Evolutionary conservation across 2,888 invertebrate genomes (phyloP).

Genomic region (Tethea ocularis): DNA sequence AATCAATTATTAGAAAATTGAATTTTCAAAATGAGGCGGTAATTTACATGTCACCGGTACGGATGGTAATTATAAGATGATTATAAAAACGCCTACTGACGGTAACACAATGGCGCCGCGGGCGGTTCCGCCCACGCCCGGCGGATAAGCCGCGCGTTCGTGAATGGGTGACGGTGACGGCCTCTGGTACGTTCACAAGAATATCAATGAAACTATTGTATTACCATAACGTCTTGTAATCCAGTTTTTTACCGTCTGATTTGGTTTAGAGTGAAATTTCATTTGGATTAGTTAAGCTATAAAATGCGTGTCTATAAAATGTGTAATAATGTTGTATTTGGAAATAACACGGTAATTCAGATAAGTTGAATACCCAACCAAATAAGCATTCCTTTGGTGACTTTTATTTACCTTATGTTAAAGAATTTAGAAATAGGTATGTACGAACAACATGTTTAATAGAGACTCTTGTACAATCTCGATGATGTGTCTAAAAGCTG

Average conservation of each 20-base stretch:
- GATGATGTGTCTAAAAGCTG: too few species aligned
- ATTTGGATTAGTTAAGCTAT: background rate
- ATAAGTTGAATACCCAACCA: too few species aligned
- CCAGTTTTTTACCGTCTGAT: slow-evolving; percentile 30
- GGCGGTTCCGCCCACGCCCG: slow-evolving; percentile 43
- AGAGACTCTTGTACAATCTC: too few species aligned
- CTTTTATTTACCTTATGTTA: too few species aligned
- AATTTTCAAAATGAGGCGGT: slow-evolving; percentile 31
- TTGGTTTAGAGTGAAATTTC: slow-evolving; percentile 14
- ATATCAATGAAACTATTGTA: slow-evolving; percentile 15
- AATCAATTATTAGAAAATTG: slow-evolving; percentile 30
- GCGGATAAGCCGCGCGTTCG: slow-evolving; percentile 23
- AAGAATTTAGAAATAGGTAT: too few species aligned
- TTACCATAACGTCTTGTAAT: slow-evolving; percentile 38
- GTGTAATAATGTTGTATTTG: too few species aligned
- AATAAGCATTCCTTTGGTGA: too few species aligned
- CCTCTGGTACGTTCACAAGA: background rate
- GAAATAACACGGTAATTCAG: too few species aligned
- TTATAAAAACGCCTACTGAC: slow-evolving; percentile 53
- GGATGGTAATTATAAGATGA: slow-evolving; percentile 45
- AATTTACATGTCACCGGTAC: slow-evolving; percentile 51
- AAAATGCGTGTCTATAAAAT: background rate
- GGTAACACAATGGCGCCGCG: slow-evolving; percentile 42
- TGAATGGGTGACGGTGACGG: slow-evolving; percentile 39
- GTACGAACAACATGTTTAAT: too few species aligned